These are phyloP conservation scores for Melanocharis versteri DNA, from an alignment of 2,113 vertebrate genomes.

Conservation along the genomic window DNA sequence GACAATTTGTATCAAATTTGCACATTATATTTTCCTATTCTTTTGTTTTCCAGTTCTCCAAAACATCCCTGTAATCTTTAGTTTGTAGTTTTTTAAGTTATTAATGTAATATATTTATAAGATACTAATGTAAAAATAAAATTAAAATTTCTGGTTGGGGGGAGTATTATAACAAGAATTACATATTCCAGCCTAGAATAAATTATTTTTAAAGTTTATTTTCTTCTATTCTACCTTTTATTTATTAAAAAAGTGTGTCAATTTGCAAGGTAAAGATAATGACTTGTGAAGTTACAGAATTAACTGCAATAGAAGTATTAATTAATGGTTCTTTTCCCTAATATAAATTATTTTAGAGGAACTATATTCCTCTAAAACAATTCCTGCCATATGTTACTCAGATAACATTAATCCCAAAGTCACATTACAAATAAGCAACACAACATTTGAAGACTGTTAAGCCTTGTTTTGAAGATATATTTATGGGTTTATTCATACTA, in stretches of 20 bases:
- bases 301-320: not conserved
- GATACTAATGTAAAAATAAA: not conserved
- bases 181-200: not conserved
- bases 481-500: not conserved
- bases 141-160: rapidly evolving
- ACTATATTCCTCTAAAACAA: too few relatives aligned
- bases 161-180: not conserved
- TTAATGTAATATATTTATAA: not conserved
- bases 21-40: not conserved
- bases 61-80: not conserved
- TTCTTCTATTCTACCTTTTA: not conserved
- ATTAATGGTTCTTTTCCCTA: not conserved
- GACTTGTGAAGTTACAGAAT: not conserved
- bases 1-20: not conserved
- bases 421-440: not conserved
- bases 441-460: not conserved
- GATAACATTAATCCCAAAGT: not conserved
- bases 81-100: not conserved
- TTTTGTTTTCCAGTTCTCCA: not conserved
- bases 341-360: not conserved
- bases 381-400: not conserved
- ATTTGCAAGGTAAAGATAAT: not conserved
- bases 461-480: not conserved
- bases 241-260: not conserved
- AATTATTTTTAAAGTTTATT: not conserved